phyloP scores from a whole-genome alignment of 2,888 invertebrate genomes.

The Hetaerina titia region DNA sequence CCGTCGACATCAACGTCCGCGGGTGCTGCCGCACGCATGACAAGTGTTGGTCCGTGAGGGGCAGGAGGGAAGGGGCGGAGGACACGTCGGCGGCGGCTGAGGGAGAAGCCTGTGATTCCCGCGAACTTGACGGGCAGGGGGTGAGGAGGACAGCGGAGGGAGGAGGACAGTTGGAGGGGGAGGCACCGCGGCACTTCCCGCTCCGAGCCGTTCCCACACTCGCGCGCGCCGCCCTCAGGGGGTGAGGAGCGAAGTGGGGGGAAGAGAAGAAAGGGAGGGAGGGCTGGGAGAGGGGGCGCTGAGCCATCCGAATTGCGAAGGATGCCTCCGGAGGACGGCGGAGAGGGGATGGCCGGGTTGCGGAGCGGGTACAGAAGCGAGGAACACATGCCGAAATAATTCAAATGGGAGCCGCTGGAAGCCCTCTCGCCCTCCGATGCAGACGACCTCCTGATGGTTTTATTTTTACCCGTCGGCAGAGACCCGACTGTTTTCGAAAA shows the following conservation, averaged over 20 bases:
- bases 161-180: background rate
- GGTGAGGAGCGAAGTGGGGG: background rate
- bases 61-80: background rate
- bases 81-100: background rate
- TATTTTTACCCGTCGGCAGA: background rate
- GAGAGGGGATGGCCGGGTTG: background rate
- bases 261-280: background rate
- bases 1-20: background rate
- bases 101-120: slow-evolving; percentile 16
- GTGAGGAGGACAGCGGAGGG: background rate
- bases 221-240: background rate
- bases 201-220: background rate
- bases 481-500: background rate
- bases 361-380: background rate
- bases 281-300: background rate
- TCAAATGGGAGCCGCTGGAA: background rate
- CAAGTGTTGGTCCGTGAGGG: background rate
- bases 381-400: background rate
- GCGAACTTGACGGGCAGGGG: background rate
- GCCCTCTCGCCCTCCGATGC: background rate
- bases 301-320: background rate
- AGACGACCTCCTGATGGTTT: background rate
- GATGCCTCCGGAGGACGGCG: background rate
- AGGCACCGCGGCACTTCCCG: no score
- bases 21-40: background rate